These are phyloP conservation scores for Dicyrtoma fusca DNA, from an alignment of 2,888 invertebrate species.

Conservation along the genomic window DNA sequence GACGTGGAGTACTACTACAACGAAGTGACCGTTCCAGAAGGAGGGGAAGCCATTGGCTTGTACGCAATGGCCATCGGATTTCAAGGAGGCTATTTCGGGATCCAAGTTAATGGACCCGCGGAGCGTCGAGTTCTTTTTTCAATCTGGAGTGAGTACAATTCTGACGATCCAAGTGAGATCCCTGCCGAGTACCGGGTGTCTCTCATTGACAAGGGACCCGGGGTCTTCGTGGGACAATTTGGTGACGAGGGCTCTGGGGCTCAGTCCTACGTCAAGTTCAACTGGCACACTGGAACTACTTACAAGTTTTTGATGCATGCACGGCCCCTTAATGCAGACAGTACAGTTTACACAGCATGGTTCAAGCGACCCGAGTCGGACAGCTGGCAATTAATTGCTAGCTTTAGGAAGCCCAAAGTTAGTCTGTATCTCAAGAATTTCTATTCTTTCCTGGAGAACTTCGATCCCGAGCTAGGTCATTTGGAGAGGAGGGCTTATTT, in stretches of 20 bases:
- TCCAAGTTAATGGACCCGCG: constrained; percentile 44
- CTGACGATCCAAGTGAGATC: constrained; percentile 47
- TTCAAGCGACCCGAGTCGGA: constrained; percentile 34
- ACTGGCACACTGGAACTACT: constrained; percentile 44
- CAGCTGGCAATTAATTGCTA: constrained; percentile 50
- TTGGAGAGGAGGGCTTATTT: constrained; percentile 44
- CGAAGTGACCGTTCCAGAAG: constrained; percentile 46
- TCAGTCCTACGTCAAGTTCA: constrained; percentile 45
- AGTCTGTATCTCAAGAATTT: constrained; percentile 36
- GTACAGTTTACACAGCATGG: constrained; percentile 50
- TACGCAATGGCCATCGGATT: constrained; percentile 50
- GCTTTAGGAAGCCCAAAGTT: constrained; percentile 48
- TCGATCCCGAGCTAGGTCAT: constrained; percentile 47
- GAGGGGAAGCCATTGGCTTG: constrained; percentile 46
- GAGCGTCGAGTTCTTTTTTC: constrained; percentile 53
- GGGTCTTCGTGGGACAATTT: constrained; percentile 48
- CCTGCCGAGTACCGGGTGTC: constrained; percentile 49
- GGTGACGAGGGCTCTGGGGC: constrained; percentile 52
- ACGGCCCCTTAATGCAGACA: constrained; percentile 31
- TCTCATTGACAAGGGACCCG: constrained; percentile 41
- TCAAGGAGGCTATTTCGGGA: constrained; percentile 53
- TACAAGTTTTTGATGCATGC: constrained; percentile 46
- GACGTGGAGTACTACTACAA: constrained; percentile 50
- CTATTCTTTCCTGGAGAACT: constrained; percentile 53
- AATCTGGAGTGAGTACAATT: constrained; percentile 49